phyloP scores from a whole-genome alignment of 2,113 vertebrate genomes.

The Cinclus mexicanus region DNA sequence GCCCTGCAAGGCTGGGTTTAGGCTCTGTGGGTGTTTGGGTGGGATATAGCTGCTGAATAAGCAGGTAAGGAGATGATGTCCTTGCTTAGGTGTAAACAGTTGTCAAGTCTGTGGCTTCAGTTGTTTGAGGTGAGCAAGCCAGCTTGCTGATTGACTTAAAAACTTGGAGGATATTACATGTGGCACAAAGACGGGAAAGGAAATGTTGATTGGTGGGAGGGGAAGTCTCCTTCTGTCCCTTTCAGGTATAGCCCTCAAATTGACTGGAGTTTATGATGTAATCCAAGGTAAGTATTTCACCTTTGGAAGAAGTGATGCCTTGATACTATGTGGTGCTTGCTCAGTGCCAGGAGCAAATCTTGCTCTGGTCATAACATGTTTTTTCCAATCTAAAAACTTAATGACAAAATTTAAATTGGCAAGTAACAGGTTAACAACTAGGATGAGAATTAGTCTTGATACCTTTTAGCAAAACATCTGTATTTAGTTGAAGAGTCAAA shows the following conservation, averaged over 20 bases:
- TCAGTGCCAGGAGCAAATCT: background rate
- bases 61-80: background rate
- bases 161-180: background rate
- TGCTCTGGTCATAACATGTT: fast-evolving
- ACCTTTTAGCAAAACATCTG: background rate
- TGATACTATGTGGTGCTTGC: background rate
- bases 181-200: background rate
- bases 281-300: background rate
- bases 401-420: background rate
- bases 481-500: background rate
- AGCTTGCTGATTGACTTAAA: background rate
- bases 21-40: background rate
- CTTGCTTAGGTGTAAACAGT: background rate
- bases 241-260: background rate
- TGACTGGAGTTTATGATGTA: background rate
- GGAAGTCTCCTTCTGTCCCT: background rate
- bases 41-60: background rate
- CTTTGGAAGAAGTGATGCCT: background rate
- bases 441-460: background rate
- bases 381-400: background rate
- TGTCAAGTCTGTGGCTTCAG: background rate
- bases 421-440: background rate
- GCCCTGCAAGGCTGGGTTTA: background rate
- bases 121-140: background rate
- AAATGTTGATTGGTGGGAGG: background rate